Conservation (phyloP, 2,797 vertebrate species). For the Gobio occitaniae region DNA sequence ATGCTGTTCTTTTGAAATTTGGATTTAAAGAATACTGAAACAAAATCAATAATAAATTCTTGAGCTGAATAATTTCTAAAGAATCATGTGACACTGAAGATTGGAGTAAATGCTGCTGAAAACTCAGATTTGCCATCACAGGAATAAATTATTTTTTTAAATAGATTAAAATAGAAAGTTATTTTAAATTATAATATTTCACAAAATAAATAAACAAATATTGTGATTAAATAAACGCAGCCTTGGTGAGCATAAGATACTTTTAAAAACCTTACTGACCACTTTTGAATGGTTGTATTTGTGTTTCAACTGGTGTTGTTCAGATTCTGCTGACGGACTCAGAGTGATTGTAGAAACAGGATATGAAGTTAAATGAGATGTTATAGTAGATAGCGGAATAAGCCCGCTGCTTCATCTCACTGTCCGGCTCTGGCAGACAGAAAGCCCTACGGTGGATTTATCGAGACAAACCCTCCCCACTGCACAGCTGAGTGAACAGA, state of each 20-base stretch:
- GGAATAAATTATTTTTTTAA: not conserved
- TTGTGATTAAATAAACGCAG: not conserved
- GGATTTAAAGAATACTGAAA: not conserved
- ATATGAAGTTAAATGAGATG: constrained; percentile 46
- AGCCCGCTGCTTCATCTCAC: constrained; percentile 41
- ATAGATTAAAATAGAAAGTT: not conserved
- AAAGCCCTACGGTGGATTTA: constrained; percentile 56
- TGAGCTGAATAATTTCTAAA: not conserved
- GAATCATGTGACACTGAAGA: not conserved
- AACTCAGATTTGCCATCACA: not conserved
- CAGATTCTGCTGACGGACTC: constrained; percentile 9
- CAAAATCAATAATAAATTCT: not conserved
- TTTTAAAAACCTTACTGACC: not conserved
- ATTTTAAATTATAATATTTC: not conserved
- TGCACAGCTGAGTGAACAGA: constrained; percentile 60
- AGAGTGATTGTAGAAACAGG: constrained; percentile 19
- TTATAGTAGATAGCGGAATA: constrained; percentile 26
- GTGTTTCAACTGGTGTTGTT: not conserved
- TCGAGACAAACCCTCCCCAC: constrained; percentile 56
- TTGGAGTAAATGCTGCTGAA: not conserved
- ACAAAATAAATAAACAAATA: too few relatives aligned
- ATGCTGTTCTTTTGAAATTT: not conserved
- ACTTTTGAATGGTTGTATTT: not conserved
- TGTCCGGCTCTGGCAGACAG: constrained; percentile 43
- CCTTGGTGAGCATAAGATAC: not conserved